Evolutionary conservation across 2,113 vertebrate genomes (phyloP).

Genomic region (Hypocryptadius cinnamomeus): DNA sequence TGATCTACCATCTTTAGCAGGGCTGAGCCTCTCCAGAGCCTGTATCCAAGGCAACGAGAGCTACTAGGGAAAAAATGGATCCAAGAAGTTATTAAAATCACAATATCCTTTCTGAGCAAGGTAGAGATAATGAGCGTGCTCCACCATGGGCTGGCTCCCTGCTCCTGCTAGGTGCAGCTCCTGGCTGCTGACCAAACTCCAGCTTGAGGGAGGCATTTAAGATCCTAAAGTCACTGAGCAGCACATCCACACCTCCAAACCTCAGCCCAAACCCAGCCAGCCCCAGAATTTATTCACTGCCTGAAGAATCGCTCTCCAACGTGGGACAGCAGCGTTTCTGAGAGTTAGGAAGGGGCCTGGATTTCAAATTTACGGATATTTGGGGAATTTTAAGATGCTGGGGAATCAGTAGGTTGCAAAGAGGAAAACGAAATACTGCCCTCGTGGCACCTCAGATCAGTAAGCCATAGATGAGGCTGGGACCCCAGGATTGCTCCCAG

Average conservation of each 20-base stretch:
- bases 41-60: constrained; percentile 60
- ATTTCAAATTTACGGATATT: neutral
- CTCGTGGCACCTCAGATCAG: accelerated
- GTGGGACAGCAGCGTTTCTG: accelerated
- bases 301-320: neutral
- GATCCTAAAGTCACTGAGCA: neutral
- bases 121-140: constrained; percentile 34
- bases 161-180: constrained; percentile 29
- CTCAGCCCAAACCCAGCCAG: neutral
- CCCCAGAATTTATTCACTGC: neutral
- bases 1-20: constrained; percentile 61
- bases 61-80: constrained; percentile 46
- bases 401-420: neutral
- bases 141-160: neutral
- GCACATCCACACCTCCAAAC: neutral
- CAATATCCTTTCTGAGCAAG: constrained; percentile 53
- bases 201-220: neutral
- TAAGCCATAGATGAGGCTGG: accelerated
- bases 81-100: constrained; percentile 62
- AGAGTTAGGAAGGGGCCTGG: neutral
- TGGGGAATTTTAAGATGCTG: neutral
- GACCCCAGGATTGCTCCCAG: neutral
- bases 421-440: neutral
- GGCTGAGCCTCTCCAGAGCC: constrained; percentile 60
- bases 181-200: neutral